Base-by-base conservation (phyloP, 2,113 vertebrate genomes). In the Hirundichthys speculiger region DNA sequence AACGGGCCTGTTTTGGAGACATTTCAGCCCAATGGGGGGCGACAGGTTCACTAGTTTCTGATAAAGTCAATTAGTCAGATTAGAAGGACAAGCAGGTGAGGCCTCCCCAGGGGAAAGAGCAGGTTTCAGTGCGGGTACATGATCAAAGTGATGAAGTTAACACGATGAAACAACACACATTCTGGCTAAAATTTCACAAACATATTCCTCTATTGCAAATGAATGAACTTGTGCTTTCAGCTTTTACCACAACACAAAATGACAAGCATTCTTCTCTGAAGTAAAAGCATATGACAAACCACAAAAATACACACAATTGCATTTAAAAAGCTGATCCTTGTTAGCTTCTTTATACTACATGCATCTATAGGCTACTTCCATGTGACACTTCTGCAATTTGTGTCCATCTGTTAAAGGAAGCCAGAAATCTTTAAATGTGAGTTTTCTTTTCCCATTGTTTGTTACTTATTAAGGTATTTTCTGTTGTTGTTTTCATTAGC, bases 51-150 rank as follows among this genome's bases (percentile, higher is more conserved):
- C 65, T 46, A n/a, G 16, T 38, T 41, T 48, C 20, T 42, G 21
- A 65, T 41, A 12, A 69, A 62, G 20, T 64, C 13, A 67, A n/a
- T 48, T 25, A 34, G 20, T 67, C 30, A 19, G 20, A 77, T 14
- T 19, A 20, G 41, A 45, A 50, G 40, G 64, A 72, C 62, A 61
- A 50, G 24, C 40, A 54, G 59, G 34, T 65, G 24, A 71, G 42
- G 24, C 34, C 63, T 62, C 64, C 54, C 18, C 54, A 61, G 54
- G 42, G 60, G 13, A 40, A 27, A 43, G 25, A 47, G 6, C 38
- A 57, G 39, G 30, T 59, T 64, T 63, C 64, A 66, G 20, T 19
- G 10, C 50, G 19, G 30, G 4, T 50, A 55, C 25, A 13, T 30
- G n/a, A 43, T 41, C 34, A 45, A 16, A 18, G 16, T 18, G 34